Evolutionary conservation across 2,888 invertebrate species (phyloP), one percentile per base, ranked within the genome.

Genomic region (Dryomyza anilis): DNA sequence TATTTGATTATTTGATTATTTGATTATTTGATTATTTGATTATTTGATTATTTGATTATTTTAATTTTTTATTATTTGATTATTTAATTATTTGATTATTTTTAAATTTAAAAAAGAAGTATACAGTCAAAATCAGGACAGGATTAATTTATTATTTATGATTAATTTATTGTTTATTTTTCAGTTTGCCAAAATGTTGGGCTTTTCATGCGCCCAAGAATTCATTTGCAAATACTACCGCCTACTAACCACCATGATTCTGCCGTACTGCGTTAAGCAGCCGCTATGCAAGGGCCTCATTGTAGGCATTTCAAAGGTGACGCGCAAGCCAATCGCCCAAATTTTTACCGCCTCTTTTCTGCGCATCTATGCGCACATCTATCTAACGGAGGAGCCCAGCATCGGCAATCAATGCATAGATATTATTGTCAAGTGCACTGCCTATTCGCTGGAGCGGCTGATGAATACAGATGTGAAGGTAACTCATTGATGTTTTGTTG

Each of bases 211-310:
- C 39, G 87, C 88, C 8, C 86, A 89, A 74, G 89, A 91, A 75
- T 90, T 91, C 63, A 84, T 91, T 63, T 85, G 86, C 0, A 89
- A 90, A 77, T 91, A 92, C 73, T 87, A 88, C 43, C 88, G 89
- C 60, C 86, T 90, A 71, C 85, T 91, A 23, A 81, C 92, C 8
- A 89, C 91, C 85, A 86, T 81, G 84, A 90, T 73, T 83, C 88
- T 76, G 84, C 89, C 43, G 81, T 88, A 77, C 82, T 88, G 86
- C 86, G 29, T 87, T 81, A 69, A 85, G 84, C 74, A 79, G 30
- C 80, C 81, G 0, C 72, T 73, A 16, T 80, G 78, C 55, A 86
- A 86, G 43, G 85, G 85, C 1, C 86, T 92, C 69, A 86, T 92
- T 53, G 86, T 80, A 2, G 67, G 74, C 0, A 74, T 81, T 14